Conservation (phyloP, 2,113 vertebrate genomes). For the Mesitornis unicolor region DNA sequence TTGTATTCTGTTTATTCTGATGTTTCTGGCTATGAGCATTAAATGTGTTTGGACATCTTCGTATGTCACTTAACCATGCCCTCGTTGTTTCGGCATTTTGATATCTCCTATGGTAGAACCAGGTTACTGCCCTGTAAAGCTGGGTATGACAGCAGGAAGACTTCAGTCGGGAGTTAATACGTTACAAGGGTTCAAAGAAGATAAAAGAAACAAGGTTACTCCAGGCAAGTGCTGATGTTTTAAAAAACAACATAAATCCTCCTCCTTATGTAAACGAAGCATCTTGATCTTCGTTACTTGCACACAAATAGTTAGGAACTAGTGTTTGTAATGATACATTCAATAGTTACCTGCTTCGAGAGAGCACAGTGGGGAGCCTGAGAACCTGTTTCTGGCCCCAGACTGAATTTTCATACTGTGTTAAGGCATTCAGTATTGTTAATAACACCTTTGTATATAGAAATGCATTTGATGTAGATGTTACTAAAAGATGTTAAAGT, state of each 20-base stretch:
- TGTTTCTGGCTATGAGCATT: background rate
- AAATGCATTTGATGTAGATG: background rate
- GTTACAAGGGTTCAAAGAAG: constrained; percentile 94
- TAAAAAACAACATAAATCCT: background rate
- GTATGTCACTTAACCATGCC: background rate
- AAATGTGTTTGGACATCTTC: background rate
- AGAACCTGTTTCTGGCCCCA: background rate
- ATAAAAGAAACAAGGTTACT: constrained; percentile 93
- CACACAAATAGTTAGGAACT: background rate
- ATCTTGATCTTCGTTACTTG: background rate
- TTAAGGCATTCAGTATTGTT: background rate
- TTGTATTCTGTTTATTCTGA: background rate
- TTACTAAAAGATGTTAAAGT: background rate
- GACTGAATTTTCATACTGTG: background rate
- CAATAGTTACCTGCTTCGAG: background rate
- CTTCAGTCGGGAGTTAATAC: constrained; percentile 93
- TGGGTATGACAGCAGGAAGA: constrained; percentile 90
- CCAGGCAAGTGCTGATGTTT: constrained; percentile 77
- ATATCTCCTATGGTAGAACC: constrained; percentile 71
- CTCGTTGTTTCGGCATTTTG: background rate
- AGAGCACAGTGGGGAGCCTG: background rate
- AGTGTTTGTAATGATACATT: too few species aligned
- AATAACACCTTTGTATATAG: background rate
- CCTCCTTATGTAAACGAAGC: background rate
- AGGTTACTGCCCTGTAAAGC: constrained; percentile 87